Evolutionary conservation across 2,113 vertebrate genomes (phyloP).

Genomic region (Hucho hucho): DNA sequence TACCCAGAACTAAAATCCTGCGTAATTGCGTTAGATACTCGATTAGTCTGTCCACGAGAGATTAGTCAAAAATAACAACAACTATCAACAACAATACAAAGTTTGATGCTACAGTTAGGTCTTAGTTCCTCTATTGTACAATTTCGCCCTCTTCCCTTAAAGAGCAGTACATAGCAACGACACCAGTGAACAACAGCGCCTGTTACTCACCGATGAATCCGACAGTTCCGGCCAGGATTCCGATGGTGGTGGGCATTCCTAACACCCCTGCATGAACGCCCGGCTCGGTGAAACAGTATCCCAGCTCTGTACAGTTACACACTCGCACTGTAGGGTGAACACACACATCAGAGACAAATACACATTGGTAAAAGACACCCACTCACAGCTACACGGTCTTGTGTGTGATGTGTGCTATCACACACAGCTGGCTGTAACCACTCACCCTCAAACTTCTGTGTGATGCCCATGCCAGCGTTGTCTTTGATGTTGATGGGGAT

Average conservation of each 20-base stretch:
- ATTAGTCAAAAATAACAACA: not conserved
- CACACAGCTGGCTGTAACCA: not conserved
- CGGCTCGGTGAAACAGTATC: conserved; percentile 70
- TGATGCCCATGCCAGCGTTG: conserved; percentile 64
- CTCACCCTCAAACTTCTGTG: conserved; percentile 65
- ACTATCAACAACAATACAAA: not conserved
- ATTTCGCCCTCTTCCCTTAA: too few species aligned
- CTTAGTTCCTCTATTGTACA: too few species aligned
- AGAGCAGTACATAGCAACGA: too few species aligned
- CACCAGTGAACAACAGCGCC: too few species aligned
- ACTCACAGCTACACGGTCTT: too few species aligned
- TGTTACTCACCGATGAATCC: conserved; percentile 67
- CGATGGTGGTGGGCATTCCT: conserved; percentile 56
- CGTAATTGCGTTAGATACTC: too few species aligned
- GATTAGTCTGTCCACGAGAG: not conserved
- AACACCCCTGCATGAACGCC: not conserved
- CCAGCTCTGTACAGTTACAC: conserved; percentile 77
- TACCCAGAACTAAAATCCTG: too few species aligned
- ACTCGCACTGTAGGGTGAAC: conserved; percentile 59
- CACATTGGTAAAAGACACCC: conserved; percentile 1
- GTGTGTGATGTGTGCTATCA: not conserved
- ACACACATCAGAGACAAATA: not conserved
- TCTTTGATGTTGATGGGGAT: conserved; percentile 69
- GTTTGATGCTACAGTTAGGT: not conserved
- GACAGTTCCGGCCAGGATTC: conserved; percentile 63